These are phyloP conservation scores for Tenebrosternarchus preto DNA, from an alignment of 2,113 vertebrate species.

Conservation along the genomic window DNA sequence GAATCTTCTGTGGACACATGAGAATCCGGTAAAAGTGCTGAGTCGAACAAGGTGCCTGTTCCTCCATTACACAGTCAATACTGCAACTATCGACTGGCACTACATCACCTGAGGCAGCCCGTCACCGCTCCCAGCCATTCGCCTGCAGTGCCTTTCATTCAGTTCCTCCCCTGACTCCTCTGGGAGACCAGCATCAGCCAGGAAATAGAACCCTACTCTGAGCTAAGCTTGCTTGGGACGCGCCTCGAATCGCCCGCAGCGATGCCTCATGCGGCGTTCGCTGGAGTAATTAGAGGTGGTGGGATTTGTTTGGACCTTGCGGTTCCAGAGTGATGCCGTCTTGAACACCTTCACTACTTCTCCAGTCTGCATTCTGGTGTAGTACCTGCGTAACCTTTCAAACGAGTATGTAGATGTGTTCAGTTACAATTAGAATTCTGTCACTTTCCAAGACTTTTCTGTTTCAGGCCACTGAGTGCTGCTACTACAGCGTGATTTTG, in stretches of 20 bases:
- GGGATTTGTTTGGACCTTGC: background rate
- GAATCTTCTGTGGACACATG: background rate
- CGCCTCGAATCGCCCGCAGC: constrained; percentile 22
- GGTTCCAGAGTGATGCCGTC: background rate
- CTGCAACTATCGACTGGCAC: constrained; percentile 13
- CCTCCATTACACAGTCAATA: constrained; percentile 29
- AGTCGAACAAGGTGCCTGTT: background rate
- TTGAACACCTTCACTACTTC: background rate
- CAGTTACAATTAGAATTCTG: background rate
- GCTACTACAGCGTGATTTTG: background rate
- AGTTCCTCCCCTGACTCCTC: constrained; percentile 5
- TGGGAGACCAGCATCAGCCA: background rate
- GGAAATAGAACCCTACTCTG: constrained; percentile 12
- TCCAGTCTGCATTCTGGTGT: no score
- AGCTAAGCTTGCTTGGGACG: constrained; percentile 7
- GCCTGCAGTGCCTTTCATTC: background rate
- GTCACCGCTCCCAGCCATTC: constrained; percentile 6
- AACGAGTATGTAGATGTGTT: background rate
- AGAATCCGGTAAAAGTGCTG: background rate
- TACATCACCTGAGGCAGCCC: constrained; percentile 48
- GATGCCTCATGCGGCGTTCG: background rate
- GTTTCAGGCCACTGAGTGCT: background rate
- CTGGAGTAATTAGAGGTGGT: background rate
- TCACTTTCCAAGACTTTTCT: background rate
- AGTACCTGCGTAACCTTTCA: background rate